phyloP scores from a whole-genome alignment of 2,888 invertebrate species.

The Diarsia dahlii region DNA sequence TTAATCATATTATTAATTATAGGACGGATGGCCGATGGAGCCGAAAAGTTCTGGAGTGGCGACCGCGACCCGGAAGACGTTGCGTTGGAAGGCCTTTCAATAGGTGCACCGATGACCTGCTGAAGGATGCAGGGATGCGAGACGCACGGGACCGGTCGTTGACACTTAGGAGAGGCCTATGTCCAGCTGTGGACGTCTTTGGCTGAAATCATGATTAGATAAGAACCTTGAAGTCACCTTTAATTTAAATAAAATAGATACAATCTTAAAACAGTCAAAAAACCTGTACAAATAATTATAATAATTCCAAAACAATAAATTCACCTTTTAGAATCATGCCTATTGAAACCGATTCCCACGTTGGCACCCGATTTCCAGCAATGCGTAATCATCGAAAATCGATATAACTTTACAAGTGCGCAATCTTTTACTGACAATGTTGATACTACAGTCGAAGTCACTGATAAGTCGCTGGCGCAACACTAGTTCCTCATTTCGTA shows the following conservation, averaged over 20 bases:
- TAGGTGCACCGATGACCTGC: too few relatives aligned
- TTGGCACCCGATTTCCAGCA: constrained; percentile 53
- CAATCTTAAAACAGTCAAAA: neutral
- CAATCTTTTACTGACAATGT: constrained; percentile 62
- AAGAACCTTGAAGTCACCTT: neutral
- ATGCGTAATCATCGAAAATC: constrained; percentile 72
- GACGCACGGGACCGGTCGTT: too few relatives aligned
- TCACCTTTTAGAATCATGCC: neutral
- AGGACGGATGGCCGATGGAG: too few relatives aligned
- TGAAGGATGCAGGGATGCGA: too few relatives aligned
- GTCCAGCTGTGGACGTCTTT: too few relatives aligned
- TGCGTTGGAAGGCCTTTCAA: too few relatives aligned
- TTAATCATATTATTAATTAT: too few relatives aligned
- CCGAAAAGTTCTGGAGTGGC: too few relatives aligned
- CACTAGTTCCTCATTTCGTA: constrained; percentile 69
- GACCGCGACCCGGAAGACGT: too few relatives aligned
- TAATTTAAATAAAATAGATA: neutral
- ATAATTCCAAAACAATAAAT: constrained; percentile 9
- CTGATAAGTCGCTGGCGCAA: constrained; percentile 66
- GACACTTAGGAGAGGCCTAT: too few relatives aligned
- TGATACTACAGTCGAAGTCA: constrained; percentile 59
- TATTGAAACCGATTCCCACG: constrained; percentile 54
- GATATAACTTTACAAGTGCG: constrained; percentile 66
- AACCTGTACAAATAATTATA: neutral
- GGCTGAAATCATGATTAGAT: neutral